Evolutionary conservation across 2,797 vertebrate genomes (phyloP), one percentile per base, ranked within the genome.

Genomic region (Aotus griseimembra): DNA sequence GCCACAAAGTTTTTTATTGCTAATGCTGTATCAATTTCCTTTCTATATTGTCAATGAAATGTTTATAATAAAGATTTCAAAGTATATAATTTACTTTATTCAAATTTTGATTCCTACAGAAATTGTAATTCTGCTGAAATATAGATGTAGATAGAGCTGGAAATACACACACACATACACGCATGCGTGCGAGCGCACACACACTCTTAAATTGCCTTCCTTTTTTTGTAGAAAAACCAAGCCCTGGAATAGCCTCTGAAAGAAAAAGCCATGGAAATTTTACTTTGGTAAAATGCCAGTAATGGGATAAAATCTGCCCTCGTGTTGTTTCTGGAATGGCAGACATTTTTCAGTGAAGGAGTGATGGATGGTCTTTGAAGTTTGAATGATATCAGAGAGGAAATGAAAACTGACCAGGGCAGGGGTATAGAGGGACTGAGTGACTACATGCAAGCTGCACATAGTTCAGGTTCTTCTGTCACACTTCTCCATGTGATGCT

Each of bases 61-160:
- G 50, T 91, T 94, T 55, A 50, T 22, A 76, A 2, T 36, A 6
- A 89, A 83, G 46, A 75, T 10, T 90, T 76, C 67, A 9, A 92
- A 50, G 28, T 8, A 11, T 36, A 50, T 0, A 3, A 19, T 44
- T 61, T 52, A 41, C 15, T 28, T 89, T 70, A 82, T 77, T 87
- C n/a, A 87, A 36, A 84, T 61, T 88, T 91, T 64, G 64, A 52
- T 82, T 92, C 12, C 24, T 72, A 15, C 7, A 81, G 86, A 88
- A 86, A 88, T 93, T 80, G 4, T 41, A 52, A 91, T 88, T 81
- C 36, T 91, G 26, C 41, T 80, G 79, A 92, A 94, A 55, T 28
- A n/a, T 26, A 36, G 41, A 39, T 33, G 39, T 22, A 26, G 30
- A n/a, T 77, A 41, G 50, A 80, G 77, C 77, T 88, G 48, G 48